A percentile compares a stretch with the other conserved stretches of the same genome.
Conservation (phyloP, 2,797 vertebrate species). For the Poecilia picta region DNA sequence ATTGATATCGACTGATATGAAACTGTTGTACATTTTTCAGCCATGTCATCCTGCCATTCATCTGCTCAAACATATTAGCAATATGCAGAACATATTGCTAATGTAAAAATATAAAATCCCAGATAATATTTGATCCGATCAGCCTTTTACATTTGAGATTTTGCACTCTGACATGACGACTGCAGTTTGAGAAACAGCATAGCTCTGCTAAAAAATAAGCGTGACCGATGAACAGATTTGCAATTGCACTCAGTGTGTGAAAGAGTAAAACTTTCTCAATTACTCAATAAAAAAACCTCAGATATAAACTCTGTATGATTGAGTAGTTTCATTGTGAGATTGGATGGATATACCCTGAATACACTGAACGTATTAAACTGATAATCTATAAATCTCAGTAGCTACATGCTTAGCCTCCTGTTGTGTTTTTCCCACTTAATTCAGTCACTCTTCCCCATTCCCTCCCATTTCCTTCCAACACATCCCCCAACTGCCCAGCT, state of each 20-base stretch:
- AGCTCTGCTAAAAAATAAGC: background rate
- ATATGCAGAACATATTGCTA: background rate
- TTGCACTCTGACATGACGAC: background rate
- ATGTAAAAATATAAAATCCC: background rate
- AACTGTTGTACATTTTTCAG: too few species aligned
- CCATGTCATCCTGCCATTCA: background rate
- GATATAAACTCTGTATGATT: background rate
- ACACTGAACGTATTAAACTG: constrained; percentile 20
- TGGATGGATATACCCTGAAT: constrained; percentile 2
- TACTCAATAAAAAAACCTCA: background rate
- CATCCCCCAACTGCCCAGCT: constrained; percentile 31
- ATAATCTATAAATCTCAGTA: constrained; percentile 46
- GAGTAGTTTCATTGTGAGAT: background rate
- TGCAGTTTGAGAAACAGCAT: background rate
- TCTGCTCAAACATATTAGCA: background rate
- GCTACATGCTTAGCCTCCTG: constrained; percentile 32
- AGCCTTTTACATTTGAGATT: background rate
- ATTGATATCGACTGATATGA: too few species aligned
- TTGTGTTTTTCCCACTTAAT: constrained; percentile 24
- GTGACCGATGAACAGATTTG: background rate
- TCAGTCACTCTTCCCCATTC: constrained; percentile 15
- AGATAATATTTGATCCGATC: background rate
- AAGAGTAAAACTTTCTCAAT: background rate
- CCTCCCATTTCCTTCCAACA: constrained; percentile 18
- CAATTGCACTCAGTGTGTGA: background rate